Evolutionary conservation across 2,888 invertebrate genomes (phyloP).

Genomic region (Drosophila neonasuta): DNA sequence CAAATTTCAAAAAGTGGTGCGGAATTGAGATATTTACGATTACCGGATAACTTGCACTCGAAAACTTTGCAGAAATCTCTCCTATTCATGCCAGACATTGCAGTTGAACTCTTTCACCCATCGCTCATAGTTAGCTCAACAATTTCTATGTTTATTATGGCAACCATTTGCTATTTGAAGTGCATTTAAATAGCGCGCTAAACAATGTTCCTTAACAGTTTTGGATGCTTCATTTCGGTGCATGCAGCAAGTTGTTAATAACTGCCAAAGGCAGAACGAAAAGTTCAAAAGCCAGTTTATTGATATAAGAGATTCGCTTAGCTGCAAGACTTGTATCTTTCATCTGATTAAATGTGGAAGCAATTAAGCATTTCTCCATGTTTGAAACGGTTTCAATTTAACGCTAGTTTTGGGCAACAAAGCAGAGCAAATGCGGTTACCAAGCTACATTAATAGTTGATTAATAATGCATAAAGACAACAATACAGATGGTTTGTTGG

Average conservation of each 20-base stretch:
- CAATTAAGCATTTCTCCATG: background rate
- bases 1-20: too few species aligned
- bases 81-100: background rate
- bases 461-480: constrained; percentile 1
- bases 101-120: background rate
- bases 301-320: background rate
- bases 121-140: constrained; percentile 2
- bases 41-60: background rate
- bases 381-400: background rate
- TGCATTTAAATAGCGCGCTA: background rate
- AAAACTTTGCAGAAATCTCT: background rate
- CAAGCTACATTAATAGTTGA: background rate
- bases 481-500: background rate
- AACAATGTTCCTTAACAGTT: constrained; percentile 6
- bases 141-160: constrained; percentile 18
- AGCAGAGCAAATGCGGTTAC: background rate
- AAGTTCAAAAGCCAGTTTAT: background rate
- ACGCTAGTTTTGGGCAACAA: background rate
- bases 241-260: background rate
- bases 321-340: background rate
- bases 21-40: too few species aligned
- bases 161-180: background rate
- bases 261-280: background rate
- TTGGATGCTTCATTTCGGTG: background rate
- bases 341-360: background rate